A percentile compares a stretch with the other conserved stretches of the same genome.
Evolutionary conservation across 2,888 invertebrate genomes (phyloP).

Genomic region (Caenorhabditis sinica): DNA sequence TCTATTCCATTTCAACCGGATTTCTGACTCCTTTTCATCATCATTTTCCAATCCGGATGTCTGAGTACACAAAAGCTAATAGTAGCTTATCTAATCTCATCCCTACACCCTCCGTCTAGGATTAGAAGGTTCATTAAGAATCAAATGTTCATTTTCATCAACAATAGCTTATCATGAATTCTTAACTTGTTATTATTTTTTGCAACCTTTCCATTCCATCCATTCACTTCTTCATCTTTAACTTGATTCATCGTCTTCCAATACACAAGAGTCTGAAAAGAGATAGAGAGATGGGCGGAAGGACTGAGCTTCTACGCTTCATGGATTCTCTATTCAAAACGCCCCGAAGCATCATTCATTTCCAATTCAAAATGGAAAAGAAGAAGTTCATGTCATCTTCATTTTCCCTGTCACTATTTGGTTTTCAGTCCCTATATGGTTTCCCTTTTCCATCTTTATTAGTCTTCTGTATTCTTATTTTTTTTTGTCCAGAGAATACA

Average conservation of each 20-base stretch:
- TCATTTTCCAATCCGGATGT: not conserved
- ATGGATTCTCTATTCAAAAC: slow-evolving; percentile 43
- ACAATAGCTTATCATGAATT: too few species aligned
- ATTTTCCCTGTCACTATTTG: slow-evolving; percentile 19
- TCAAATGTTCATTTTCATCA: too few species aligned
- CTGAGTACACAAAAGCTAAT: not conserved
- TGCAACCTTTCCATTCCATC: not conserved
- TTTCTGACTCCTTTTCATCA: not conserved
- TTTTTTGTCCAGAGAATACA: not conserved
- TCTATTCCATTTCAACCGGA: not conserved
- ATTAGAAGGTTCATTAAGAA: not conserved
- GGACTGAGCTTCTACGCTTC: slow-evolving; percentile 32
- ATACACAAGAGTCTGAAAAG: slow-evolving; percentile 4
- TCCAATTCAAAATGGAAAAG: slow-evolving; percentile 28
- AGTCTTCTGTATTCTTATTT: not conserved
- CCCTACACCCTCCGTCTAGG: not conserved
- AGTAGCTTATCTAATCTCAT: too few species aligned
- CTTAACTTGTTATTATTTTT: not conserved
- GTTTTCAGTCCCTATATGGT: slow-evolving; percentile 16
- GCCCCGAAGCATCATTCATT: slow-evolving; percentile 30
- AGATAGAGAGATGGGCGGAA: not conserved
- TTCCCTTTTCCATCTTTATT: too few species aligned
- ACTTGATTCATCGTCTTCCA: slow-evolving; percentile 25
- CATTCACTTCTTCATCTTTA: not conserved
- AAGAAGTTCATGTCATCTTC: slow-evolving; percentile 22